Base-by-base conservation (phyloP, 2,797 vertebrate species). In the Macropodus opercularis region DNA sequence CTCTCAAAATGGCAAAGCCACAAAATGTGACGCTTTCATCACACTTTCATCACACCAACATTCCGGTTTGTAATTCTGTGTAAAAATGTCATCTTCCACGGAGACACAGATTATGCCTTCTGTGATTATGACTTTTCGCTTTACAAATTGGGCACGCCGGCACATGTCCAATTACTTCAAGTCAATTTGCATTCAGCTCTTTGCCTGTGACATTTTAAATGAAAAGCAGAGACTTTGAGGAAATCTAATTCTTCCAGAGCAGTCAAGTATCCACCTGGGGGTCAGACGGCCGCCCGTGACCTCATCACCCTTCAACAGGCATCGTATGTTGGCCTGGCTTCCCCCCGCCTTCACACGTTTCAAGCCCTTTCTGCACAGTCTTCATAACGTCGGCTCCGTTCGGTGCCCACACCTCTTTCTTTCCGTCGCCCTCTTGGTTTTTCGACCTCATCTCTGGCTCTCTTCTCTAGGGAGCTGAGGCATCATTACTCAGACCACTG, bases 391-490 rank as follows among this genome's bases (percentile, higher is more conserved):
- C 69, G 51, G 41, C 73, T 63, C 58, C 35, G 22, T 31, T 55
- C 60, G 14, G 6, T 51, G 50, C n/a, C 15, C 39, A 62, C 52
- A 73, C 18, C 15, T 61, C 58, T 51, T 44, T 44, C 53, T 59
- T 58, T 53, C 9, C 46, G 23, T 32, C 56, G 49, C 32, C 65
- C 59, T 51, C 50, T 50, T 11, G 35, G 48, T 53, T 53, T 51
- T 58, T 67, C 64, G 64, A 80, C 77, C 82, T 84, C 88, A 65
- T 85, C 79, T 70, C 73, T 42, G 52, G 57, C 71, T 72, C 60
- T 75, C 73, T 61, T 60, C 87, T 86, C 83, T 52, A 29, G 80
- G 82, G 90, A 85, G 66, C 77, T 48, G 75, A 83, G 69, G 78
- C 82, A 71, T 89, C 85, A 80, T 85, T 86, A 87, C 85, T 85